Conservation (phyloP, 1,140 invertebrate genomes). For the Tetramorium simillimum region DNA sequence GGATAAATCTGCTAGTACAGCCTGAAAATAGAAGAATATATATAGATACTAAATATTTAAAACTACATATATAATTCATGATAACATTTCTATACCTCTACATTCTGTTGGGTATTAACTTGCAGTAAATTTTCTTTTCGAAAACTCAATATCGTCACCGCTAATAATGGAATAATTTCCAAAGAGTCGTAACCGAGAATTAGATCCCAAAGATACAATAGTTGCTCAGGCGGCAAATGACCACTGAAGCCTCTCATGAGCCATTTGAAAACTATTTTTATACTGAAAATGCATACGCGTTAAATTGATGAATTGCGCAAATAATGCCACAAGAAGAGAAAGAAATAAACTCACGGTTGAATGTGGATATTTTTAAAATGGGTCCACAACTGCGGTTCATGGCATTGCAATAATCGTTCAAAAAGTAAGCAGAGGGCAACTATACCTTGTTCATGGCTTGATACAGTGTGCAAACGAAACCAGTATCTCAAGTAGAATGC, state of each 20-base stretch:
- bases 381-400: slow-evolving; percentile 95
- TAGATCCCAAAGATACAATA: slow-evolving; percentile 96
- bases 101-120: slow-evolving; percentile 93
- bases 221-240: slow-evolving; percentile 95
- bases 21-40: slow-evolving; percentile 85
- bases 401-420: slow-evolving; percentile 95
- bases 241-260: slow-evolving; percentile 97
- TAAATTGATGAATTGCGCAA: not conserved
- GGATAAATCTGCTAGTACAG: slow-evolving; percentile 95
- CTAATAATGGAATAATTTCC: slow-evolving; percentile 94
- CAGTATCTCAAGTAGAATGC: slow-evolving; percentile 97
- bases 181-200: slow-evolving; percentile 96
- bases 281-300: slow-evolving; percentile 84
- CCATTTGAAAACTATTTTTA: slow-evolving; percentile 97
- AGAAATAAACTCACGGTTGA: slow-evolving; percentile 92
- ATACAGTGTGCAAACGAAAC: slow-evolving; percentile 95
- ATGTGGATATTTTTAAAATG: slow-evolving; percentile 95
- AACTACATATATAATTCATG: not conserved
- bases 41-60: slow-evolving; percentile 11
- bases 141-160: slow-evolving; percentile 96
- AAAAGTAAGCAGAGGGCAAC: slow-evolving; percentile 93
- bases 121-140: slow-evolving; percentile 96
- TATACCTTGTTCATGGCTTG: slow-evolving; percentile 95
- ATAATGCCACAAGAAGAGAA: not conserved
- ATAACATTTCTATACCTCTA: slow-evolving; percentile 87